Evolutionary conservation across 2,888 invertebrate species (phyloP).

Genomic region (Zhengitettix transpicula): DNA sequence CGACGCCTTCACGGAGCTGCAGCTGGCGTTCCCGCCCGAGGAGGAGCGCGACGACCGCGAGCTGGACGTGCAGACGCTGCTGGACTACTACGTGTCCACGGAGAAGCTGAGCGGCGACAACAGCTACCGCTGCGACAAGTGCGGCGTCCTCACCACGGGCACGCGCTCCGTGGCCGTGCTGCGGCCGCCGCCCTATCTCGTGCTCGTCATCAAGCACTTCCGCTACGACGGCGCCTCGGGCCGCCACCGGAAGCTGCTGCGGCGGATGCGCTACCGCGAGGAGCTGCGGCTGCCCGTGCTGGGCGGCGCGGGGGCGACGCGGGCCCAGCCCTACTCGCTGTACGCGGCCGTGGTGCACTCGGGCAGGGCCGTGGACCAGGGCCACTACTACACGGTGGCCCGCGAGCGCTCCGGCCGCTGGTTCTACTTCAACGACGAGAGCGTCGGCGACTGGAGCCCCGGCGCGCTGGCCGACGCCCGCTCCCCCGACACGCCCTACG

Average conservation of each 20-base stretch:
- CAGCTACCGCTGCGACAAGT: constrained; percentile 63
- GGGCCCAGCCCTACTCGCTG: constrained; percentile 35
- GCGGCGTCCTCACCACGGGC: constrained; percentile 58
- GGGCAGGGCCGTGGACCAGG: constrained; percentile 67
- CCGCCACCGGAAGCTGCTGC: constrained; percentile 63
- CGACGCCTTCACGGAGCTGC: constrained; percentile 67
- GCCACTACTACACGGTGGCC: constrained; percentile 76
- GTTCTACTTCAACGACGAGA: constrained; percentile 68
- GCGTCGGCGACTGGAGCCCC: constrained; percentile 32
- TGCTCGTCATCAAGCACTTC: constrained; percentile 68
- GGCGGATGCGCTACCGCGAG: constrained; percentile 38
- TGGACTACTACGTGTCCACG: constrained; percentile 60
- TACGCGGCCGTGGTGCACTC: constrained; percentile 75
- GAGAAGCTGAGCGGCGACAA: constrained; percentile 68
- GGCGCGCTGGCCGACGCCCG: constrained; percentile 42
- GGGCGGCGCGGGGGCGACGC: constrained; percentile 5
- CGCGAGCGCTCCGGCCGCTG: constrained; percentile 46
- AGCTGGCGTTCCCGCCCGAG: constrained; percentile 19
- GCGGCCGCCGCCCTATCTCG: constrained; percentile 57
- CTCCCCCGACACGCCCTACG: constrained; percentile 65
- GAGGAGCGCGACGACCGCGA: neutral
- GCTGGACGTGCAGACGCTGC: constrained; percentile 46
- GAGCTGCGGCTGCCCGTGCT: constrained; percentile 28
- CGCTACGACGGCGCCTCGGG: constrained; percentile 52
- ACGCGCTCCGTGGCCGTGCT: constrained; percentile 51